Conservation (phyloP, 2,113 vertebrate genomes). For the Platysteira castanea region DNA sequence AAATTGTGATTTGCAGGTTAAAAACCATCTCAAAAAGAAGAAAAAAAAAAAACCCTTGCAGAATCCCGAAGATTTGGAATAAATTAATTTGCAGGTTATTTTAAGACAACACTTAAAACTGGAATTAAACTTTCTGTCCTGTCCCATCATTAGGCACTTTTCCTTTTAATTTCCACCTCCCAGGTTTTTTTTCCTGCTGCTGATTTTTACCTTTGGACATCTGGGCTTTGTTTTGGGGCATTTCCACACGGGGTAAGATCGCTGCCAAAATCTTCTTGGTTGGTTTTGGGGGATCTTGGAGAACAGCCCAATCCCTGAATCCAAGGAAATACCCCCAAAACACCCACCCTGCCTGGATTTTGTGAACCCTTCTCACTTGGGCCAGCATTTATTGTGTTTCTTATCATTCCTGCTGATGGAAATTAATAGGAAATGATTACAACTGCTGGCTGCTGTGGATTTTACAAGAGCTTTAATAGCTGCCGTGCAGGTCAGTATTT, state of each 20-base stretch:
- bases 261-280: neutral
- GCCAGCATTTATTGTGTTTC: neutral
- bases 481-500: neutral
- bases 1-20: neutral
- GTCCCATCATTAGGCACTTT: neutral
- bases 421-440: neutral
- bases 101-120: neutral
- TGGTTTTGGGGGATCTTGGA: neutral
- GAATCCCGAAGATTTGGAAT: neutral
- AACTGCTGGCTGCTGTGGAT: neutral
- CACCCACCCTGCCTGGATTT: neutral
- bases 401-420: neutral
- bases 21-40: neutral
- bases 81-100: neutral
- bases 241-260: neutral
- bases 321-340: neutral
- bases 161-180: neutral
- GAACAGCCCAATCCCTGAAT: neutral
- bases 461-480: neutral
- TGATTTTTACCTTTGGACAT: neutral
- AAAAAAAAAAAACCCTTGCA: rapidly evolving
- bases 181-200: neutral
- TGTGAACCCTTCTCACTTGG: neutral
- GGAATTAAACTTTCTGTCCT: neutral
- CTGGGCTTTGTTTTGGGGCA: neutral